Conservation (phyloP, 2,113 vertebrate species). For the Lates calcarifer region DNA sequence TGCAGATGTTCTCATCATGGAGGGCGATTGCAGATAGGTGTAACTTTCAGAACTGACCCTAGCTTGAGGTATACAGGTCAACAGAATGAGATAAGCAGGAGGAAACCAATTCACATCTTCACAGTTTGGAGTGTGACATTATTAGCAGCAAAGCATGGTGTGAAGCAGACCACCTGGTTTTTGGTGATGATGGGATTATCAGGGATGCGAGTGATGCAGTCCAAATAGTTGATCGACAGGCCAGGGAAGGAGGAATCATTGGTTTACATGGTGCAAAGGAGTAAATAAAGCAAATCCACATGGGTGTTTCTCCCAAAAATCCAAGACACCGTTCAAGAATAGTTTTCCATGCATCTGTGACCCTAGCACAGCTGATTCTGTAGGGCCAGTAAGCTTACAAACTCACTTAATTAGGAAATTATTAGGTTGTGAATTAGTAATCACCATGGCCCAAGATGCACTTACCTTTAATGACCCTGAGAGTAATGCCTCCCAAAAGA, state of each 20-base stretch:
- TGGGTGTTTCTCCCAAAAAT: background rate
- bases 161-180: background rate
- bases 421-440: background rate
- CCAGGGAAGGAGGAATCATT: background rate
- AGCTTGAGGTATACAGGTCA: slow-evolving; percentile 16
- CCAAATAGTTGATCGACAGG: slow-evolving; percentile 4
- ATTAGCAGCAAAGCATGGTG: background rate
- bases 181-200: background rate
- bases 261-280: background rate
- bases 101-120: slow-evolving; percentile 46
- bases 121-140: slow-evolving; percentile 16
- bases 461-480: background rate
- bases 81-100: background rate
- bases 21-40: slow-evolving; percentile 22
- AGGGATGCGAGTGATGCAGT: background rate
- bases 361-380: background rate
- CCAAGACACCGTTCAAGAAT: background rate
- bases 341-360: background rate
- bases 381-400: background rate
- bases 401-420: background rate
- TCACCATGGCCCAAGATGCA: background rate
- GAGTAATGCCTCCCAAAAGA: background rate
- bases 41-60: background rate
- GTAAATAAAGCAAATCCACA: background rate
- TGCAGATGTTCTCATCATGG: background rate